Base-by-base conservation (phyloP, 2,113 vertebrate genomes). In the Erythrocercus mccallii region DNA sequence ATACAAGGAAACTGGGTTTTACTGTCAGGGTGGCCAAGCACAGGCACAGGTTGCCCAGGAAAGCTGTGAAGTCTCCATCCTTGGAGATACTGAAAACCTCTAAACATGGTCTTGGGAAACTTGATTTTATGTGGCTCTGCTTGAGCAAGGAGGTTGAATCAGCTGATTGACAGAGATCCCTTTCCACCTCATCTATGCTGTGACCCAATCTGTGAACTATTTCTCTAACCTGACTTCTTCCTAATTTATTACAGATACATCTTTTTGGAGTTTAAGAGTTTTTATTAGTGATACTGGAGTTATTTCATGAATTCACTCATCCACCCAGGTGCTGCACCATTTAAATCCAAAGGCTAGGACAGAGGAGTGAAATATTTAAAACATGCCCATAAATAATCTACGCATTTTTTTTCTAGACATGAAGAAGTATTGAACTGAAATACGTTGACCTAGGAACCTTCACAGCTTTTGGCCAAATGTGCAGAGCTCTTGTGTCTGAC, bases 391-490 rank as follows among this genome's bases (percentile, higher is more conserved):
- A 95, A 95, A 95, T 91, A 86, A 92, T 80, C 62, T 66, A 76
- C 28, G 13, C 28, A 5, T 6, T 19, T 40, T 72, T 65, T 80
- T 88, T 37, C 74, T 62, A 58, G 54, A 80, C 21, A 35, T 84
- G 45, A 91, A 64, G 54, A 91, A 47, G 15, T 71, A 92, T 72
- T 15, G 7, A 91, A 69, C 50, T 61, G 45, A 96, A 87, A 77
- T 56, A 8, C 45, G 13, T 90, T 86, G 56, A 88, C 79, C 62
- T 50, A 45, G 42, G 51, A 73, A 88, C 33, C 37, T 68, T 82
- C 60, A 95, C 76, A 92, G 82, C 27, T 96, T 96, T 94, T 92
- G 76, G 38, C 47, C 81, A 94, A 88, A 86, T 80, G 71, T 86
- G 60, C 15, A 80, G 44, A 86, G 20, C 16, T 83, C 60, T 66